Conservation (phyloP, 2,113 vertebrate genomes). For the Xiphophorus hellerii region DNA sequence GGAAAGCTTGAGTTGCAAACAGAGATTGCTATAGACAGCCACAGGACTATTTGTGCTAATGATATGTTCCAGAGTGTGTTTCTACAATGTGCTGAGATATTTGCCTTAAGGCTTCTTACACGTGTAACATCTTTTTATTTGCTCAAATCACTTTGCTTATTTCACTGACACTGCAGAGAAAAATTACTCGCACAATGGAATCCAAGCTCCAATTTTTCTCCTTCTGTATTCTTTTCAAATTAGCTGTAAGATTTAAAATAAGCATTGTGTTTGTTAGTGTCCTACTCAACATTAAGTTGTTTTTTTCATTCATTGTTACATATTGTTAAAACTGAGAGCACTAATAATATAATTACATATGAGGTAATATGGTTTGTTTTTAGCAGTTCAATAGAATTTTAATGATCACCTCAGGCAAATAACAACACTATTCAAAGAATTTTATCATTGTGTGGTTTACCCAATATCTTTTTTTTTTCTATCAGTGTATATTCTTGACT, state of each 20-base stretch:
- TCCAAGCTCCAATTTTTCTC: constrained; percentile 1
- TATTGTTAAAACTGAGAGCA: neutral
- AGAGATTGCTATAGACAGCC: constrained; percentile 72
- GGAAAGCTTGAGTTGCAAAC: constrained; percentile 60
- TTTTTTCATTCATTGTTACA: neutral
- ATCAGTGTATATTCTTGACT: constrained; percentile 25
- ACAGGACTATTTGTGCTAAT: constrained; percentile 76
- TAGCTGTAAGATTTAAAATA: constrained; percentile 21
- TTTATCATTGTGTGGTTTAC: constrained; percentile 33
- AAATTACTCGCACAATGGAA: constrained; percentile 39
- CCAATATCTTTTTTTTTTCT: constrained; percentile 40
- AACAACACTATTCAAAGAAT: constrained; percentile 6
- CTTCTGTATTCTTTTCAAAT: constrained; percentile 39
- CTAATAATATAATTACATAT: neutral
- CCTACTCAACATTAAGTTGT: neutral
- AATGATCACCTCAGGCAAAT: neutral
- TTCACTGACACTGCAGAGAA: constrained; percentile 29
- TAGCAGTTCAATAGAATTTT: neutral
- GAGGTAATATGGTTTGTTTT: neutral
- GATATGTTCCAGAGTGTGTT: constrained; percentile 70
- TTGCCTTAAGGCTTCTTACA: constrained; percentile 52
- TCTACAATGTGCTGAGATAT: constrained; percentile 61
- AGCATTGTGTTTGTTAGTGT: constrained; percentile 13
- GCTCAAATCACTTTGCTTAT: constrained; percentile 64
- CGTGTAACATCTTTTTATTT: constrained; percentile 68